Conservation (phyloP, 2,113 vertebrate species). For the Hassar affinis region DNA sequence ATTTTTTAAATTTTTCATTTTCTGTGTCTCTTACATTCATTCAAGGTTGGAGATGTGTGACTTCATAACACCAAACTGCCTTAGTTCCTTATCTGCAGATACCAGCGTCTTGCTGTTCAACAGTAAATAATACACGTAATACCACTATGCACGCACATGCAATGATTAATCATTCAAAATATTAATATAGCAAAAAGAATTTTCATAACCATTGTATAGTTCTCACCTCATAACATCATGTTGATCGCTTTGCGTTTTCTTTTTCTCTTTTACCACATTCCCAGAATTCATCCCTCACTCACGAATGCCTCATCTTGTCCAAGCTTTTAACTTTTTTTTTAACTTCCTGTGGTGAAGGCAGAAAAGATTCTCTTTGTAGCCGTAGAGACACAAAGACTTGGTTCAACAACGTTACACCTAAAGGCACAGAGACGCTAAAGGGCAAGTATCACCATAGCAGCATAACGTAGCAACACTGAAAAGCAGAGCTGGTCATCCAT, state of each 20-base stretch:
- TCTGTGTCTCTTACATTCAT: conserved; percentile 11
- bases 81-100: neutral
- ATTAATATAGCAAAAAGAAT: neutral
- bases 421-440: conserved; percentile 17
- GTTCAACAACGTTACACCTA: conserved; percentile 33
- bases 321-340: neutral
- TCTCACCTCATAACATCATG: conserved; percentile 28
- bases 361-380: conserved; percentile 29
- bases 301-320: neutral
- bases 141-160: no score
- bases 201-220: neutral
- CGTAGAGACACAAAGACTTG: conserved; percentile 35
- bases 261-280: neutral
- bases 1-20: neutral
- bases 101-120: neutral
- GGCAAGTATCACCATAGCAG: conserved; percentile 6
- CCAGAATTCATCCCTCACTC: conserved; percentile 12
- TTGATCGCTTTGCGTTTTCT: neutral
- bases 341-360: neutral
- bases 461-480: neutral
- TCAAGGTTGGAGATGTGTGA: neutral
- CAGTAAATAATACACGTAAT: neutral
- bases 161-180: neutral
- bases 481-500: neutral
- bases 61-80: neutral